Percentiles rank a stretch among this genome's conserved stretches.
Conservation (phyloP, 1,140 invertebrate genomes). For the Drosophila malerkotliana region DNA sequence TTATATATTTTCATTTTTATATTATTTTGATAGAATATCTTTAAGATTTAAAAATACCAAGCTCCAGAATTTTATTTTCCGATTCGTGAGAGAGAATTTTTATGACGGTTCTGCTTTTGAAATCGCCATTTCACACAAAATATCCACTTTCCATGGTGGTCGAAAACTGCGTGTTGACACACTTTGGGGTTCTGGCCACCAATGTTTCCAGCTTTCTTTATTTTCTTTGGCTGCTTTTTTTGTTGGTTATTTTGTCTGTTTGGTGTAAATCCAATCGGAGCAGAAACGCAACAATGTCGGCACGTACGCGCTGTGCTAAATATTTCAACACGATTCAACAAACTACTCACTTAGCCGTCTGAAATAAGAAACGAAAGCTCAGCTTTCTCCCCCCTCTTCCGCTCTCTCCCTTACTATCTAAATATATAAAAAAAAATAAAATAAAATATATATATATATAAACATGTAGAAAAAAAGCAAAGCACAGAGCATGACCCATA, state of each 20-base stretch:
- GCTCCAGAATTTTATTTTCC: too few species aligned
- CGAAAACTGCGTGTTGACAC: slow-evolving; percentile 8
- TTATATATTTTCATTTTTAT: too few species aligned
- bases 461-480: slow-evolving; percentile 6
- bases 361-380: slow-evolving; percentile 1
- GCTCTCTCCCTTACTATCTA: too few species aligned
- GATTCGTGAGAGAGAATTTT: background rate
- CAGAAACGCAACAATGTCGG: slow-evolving; percentile 51
- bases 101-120: background rate
- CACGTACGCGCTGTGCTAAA: slow-evolving; percentile 71
- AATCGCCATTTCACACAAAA: background rate
- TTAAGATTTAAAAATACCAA: too few species aligned
- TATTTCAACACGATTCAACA: slow-evolving; percentile 66
- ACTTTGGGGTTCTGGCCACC: slow-evolving; percentile 10
- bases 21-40: too few species aligned
- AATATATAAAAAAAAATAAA: slow-evolving; percentile 18
- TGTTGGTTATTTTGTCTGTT: background rate
- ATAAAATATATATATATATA: slow-evolving; percentile 4
- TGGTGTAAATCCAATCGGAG: slow-evolving; percentile 37
- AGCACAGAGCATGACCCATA: slow-evolving; percentile 28
- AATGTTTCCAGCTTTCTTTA: slow-evolving; percentile 12
- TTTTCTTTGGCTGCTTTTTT: background rate
- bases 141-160: background rate
- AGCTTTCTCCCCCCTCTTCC: background rate
- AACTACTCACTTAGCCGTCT: slow-evolving; percentile 62